Evolutionary conservation across 2,888 invertebrate genomes (phyloP).

Genomic region (Chloromyia formosa): DNA sequence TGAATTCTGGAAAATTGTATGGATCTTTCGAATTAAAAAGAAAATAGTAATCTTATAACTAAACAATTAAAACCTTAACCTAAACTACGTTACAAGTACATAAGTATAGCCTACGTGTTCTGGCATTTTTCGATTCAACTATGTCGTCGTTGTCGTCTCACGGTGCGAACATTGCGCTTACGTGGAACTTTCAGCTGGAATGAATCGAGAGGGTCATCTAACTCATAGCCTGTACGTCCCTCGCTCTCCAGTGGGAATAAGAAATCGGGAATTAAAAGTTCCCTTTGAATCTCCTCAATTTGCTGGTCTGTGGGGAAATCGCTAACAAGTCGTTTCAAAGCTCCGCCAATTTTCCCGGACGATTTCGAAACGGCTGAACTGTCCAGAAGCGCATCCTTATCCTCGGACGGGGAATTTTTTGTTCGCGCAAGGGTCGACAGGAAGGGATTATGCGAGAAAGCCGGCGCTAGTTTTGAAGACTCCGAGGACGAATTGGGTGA

Average conservation of each 20-base stretch:
- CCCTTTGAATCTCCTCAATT: slow-evolving; percentile 68
- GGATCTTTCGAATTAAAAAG: slow-evolving; percentile 8
- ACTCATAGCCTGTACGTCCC: slow-evolving; percentile 69
- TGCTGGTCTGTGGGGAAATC: slow-evolving; percentile 52
- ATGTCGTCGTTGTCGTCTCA: not conserved
- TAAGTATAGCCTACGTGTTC: not conserved
- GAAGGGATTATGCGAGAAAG: slow-evolving; percentile 49
- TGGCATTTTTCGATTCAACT: not conserved
- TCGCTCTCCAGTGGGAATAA: slow-evolving; percentile 69
- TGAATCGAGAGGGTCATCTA: slow-evolving; percentile 68
- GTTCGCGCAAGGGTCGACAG: slow-evolving; percentile 44
- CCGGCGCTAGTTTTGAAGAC: not conserved
- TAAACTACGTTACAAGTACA: not conserved
- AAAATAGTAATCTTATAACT: not conserved
- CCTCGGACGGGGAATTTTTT: slow-evolving; percentile 25
- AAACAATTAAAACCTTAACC: slow-evolving; percentile 27
- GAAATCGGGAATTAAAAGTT: slow-evolving; percentile 71
- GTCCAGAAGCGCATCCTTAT: not conserved
- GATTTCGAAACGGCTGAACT: slow-evolving; percentile 52
- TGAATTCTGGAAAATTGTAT: slow-evolving; percentile 3
- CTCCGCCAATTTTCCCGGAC: slow-evolving; percentile 43
- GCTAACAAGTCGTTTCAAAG: slow-evolving; percentile 57
- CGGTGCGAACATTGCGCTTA: slow-evolving; percentile 55
- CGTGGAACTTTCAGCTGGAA: slow-evolving; percentile 69
- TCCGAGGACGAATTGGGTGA: not conserved